phyloP scores from a whole-genome alignment of 2,113 vertebrate species.

The Rana temporaria region DNA sequence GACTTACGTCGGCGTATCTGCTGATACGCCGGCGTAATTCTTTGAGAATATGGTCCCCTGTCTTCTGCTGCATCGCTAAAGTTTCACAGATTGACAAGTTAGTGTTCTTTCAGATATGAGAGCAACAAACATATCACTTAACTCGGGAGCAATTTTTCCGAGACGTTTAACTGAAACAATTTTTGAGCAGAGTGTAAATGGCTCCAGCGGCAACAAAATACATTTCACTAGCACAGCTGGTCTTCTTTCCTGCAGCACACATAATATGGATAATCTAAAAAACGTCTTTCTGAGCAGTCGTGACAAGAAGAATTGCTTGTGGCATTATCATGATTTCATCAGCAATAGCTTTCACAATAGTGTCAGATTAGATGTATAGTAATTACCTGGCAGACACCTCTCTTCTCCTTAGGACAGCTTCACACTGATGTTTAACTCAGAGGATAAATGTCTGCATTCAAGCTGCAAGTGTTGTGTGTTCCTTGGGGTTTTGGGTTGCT shows the following conservation, averaged over 20 bases:
- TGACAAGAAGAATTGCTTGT: constrained; percentile 50
- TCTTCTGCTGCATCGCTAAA: no score
- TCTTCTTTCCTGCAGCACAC: constrained; percentile 16
- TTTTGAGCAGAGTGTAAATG: constrained; percentile 27
- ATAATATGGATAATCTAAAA: constrained; percentile 44
- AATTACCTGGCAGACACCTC: constrained; percentile 51
- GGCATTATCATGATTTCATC: constrained; percentile 53
- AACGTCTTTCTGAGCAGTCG: constrained; percentile 19
- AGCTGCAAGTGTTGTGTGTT: neutral
- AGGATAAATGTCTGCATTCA: constrained; percentile 36
- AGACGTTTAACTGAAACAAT: neutral
- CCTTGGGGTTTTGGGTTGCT: neutral
- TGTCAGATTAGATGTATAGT: constrained; percentile 52
- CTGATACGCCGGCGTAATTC: no score
- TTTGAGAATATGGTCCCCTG: no score
- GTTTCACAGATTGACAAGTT: neutral
- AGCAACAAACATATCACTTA: neutral
- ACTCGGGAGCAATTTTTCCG: neutral
- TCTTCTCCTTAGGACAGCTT: constrained; percentile 37
- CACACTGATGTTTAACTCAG: constrained; percentile 43
- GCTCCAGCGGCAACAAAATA: neutral
- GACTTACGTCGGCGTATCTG: no score
- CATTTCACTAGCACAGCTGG: constrained; percentile 23
- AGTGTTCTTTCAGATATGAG: neutral
- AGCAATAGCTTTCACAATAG: constrained; percentile 44